Evolutionary conservation across 2,797 vertebrate species (phyloP), one percentile per base, ranked within the genome.

Genomic region (Callimico goeldii): DNA sequence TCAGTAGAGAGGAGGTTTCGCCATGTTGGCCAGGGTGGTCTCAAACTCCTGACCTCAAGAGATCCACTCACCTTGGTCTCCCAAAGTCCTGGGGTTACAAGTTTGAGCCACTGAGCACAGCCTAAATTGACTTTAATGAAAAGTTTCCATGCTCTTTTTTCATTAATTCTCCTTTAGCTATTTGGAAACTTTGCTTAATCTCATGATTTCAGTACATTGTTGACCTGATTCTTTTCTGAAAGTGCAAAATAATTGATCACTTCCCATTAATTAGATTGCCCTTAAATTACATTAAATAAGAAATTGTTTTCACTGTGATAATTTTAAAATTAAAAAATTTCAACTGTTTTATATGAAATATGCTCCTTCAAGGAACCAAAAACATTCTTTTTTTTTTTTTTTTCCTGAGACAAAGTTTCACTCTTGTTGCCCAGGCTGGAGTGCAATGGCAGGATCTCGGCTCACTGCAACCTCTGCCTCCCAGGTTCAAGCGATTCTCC

Each of bases 171-270:
- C 30, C 46, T 43, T 41, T 26, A 77, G 61, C 46, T 81, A 10
- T 43, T 67, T 46, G 17, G 52, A 82, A 24, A 93, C 36, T 73
- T 82, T n/a, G 28, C 57, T 80, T 88, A n/a, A 93, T 57, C 67
- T 86, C 52, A 57, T 90, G 75, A 92, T 58, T n/a, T 58, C 91
- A 64, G 73, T 57, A 92, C 77, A 12, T 76, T 50, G 7, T 36
- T 72, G 61, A 88, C 46, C 43, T 76, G 72, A 75, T 92, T 95
- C n/a, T 94, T 92, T 94, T 82, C 90, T 94, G 41, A 87, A 94
- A 95, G 52, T 82, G 2, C 77, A 92, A 96, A 97, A 88, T 94
- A 89, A 84, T 81, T 85, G 50, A 77, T 91, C 48, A 80, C 39
- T 70, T 97, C 73, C 73, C 85, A 28, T 79, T 95, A 76, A 57